Evolutionary conservation across 1,140 invertebrate genomes (phyloP).

Genomic region (Trachymyrmex septentrionalis): DNA sequence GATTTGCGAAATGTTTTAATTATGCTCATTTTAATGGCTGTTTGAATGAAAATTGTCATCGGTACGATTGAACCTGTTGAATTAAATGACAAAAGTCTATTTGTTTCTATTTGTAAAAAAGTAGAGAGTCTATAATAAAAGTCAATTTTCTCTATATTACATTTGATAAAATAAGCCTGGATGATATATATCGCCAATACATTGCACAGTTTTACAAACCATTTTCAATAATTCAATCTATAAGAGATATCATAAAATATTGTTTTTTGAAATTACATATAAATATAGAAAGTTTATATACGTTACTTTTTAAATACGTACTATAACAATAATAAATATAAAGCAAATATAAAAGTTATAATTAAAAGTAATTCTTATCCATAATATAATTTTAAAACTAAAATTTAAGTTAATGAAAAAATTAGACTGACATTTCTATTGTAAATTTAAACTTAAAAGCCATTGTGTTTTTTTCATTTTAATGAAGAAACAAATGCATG

Average conservation of each 20-base stretch:
- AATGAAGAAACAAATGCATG: no score
- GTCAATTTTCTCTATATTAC: not conserved
- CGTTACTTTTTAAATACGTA: no score
- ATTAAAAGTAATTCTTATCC: no score
- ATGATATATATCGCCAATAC: not conserved
- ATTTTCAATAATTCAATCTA: no score
- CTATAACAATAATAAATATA: no score
- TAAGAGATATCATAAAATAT: not conserved
- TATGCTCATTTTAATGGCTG: not conserved
- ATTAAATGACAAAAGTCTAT: constrained; percentile 47
- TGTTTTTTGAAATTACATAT: not conserved
- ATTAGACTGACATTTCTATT: no score
- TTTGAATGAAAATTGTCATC: constrained; percentile 27
- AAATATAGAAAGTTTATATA: not conserved
- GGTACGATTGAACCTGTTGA: not conserved
- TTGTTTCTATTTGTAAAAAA: not conserved
- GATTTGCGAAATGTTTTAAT: not conserved
- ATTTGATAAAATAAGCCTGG: not conserved
- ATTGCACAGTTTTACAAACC: not conserved
- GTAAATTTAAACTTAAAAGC: no score
- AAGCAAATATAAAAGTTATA: no score
- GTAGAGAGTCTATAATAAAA: not conserved
- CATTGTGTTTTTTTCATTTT: no score
- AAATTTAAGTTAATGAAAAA: no score
- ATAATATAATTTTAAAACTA: no score